Conservation (phyloP, 2,797 vertebrate species). For the Phoeniculus purpureus region DNA sequence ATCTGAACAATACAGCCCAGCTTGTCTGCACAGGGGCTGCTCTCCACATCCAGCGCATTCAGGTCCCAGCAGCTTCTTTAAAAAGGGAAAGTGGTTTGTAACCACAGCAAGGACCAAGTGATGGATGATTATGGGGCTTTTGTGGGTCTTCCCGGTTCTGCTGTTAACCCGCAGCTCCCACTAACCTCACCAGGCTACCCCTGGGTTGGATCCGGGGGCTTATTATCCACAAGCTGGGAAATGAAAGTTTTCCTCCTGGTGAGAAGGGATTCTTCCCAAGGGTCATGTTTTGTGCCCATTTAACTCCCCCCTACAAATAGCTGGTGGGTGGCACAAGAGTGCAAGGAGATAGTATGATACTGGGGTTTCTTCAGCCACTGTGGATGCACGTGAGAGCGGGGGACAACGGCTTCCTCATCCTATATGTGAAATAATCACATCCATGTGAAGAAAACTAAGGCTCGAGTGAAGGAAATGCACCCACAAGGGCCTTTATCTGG, state of each 20-base stretch:
- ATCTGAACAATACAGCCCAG: rapidly evolving
- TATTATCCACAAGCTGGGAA: not conserved
- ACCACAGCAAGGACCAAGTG: not conserved
- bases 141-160: rapidly evolving
- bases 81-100: not conserved
- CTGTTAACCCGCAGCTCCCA: not conserved
- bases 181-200: not conserved
- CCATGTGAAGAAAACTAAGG: slow-evolving; percentile 3
- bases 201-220: not conserved
- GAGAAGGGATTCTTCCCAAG: not conserved
- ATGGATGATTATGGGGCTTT: rapidly evolving
- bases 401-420: not conserved
- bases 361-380: not conserved
- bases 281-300: not conserved
- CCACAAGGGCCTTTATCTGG: slow-evolving; percentile 37
- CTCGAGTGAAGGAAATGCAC: not conserved
- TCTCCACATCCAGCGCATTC: rapidly evolving
- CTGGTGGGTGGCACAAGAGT: rapidly evolving
- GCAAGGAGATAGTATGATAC: rapidly evolving
- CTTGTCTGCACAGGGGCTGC: rapidly evolving
- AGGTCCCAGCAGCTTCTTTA: not conserved
- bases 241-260: not conserved
- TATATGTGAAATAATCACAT: not conserved
- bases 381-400: rapidly evolving
- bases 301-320: not conserved